Evolutionary conservation across 1,140 invertebrate genomes (phyloP).

Genomic region (Anthonomus grandis): DNA sequence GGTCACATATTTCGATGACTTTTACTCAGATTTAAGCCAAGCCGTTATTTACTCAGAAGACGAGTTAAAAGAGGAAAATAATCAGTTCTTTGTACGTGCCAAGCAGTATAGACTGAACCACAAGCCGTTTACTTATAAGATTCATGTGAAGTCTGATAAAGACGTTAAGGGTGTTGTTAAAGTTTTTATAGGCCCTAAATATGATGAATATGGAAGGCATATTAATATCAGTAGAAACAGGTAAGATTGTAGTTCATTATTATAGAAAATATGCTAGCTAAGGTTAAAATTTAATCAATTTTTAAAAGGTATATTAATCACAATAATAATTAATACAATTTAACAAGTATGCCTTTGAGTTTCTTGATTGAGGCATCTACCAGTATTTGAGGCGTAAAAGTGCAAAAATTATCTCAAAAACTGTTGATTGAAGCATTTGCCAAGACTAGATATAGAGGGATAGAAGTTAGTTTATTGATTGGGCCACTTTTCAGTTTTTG

Average conservation of each 20-base stretch:
- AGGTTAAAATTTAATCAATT: too few relatives aligned
- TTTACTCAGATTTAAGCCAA: constrained; percentile 64
- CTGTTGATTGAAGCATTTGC: too few relatives aligned
- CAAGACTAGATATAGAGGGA: too few relatives aligned
- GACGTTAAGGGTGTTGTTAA: constrained; percentile 55
- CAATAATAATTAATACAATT: too few relatives aligned
- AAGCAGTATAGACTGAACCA: constrained; percentile 56
- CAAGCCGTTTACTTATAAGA: constrained; percentile 61
- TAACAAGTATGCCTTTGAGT: too few relatives aligned
- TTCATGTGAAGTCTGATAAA: constrained; percentile 58
- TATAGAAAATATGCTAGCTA: not conserved
- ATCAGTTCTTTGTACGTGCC: constrained; percentile 47
- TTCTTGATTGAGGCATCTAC: too few relatives aligned
- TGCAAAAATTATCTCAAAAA: too few relatives aligned
- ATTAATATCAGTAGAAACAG: constrained; percentile 52
- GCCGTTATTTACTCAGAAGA: constrained; percentile 51
- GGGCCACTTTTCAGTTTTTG: too few relatives aligned
- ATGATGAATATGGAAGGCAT: constrained; percentile 55
- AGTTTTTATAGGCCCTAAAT: constrained; percentile 68
- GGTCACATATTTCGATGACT: constrained; percentile 69
- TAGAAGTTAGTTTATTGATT: too few relatives aligned
- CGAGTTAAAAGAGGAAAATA: constrained; percentile 30
- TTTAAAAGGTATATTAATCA: too few relatives aligned
- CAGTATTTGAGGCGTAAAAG: too few relatives aligned
- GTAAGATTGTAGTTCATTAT: constrained; percentile 31